These are phyloP conservation scores for Himalopsyche japonica DNA, from an alignment of 2,888 invertebrate genomes.

Conservation along the genomic window DNA sequence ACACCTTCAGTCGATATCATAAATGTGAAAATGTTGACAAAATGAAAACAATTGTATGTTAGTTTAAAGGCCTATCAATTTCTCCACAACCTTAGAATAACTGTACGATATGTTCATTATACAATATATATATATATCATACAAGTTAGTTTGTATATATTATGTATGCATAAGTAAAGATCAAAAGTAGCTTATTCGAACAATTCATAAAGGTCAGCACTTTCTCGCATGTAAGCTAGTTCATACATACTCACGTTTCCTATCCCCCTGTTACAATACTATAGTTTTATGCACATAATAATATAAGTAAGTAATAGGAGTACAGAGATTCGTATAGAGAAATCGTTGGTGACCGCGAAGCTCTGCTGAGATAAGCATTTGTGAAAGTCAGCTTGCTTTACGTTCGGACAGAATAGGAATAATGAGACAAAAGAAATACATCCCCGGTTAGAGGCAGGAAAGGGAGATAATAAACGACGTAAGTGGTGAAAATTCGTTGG, in stretches of 20 bases:
- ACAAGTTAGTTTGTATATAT: too few relatives aligned
- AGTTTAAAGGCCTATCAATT: too few relatives aligned
- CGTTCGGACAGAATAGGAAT: conserved; percentile 34
- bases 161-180: neutral
- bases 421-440: conserved; percentile 40
- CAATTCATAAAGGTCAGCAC: neutral
- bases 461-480: conserved; percentile 3
- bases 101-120: too few relatives aligned
- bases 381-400: conserved; percentile 31
- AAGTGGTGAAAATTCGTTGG: neutral
- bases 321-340: neutral
- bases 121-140: too few relatives aligned
- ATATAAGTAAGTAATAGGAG: neutral
- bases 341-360: conserved; percentile 13
- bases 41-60: too few relatives aligned
- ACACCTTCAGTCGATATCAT: too few relatives aligned
- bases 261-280: neutral
- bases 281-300: neutral
- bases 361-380: conserved; percentile 39
- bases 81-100: too few relatives aligned
- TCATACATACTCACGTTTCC: neutral
- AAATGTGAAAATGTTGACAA: too few relatives aligned
- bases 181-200: neutral
- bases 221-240: neutral
- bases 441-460: neutral